phyloP scores from a whole-genome alignment of 2,888 invertebrate species.

The Calephelis perditalis region DNA sequence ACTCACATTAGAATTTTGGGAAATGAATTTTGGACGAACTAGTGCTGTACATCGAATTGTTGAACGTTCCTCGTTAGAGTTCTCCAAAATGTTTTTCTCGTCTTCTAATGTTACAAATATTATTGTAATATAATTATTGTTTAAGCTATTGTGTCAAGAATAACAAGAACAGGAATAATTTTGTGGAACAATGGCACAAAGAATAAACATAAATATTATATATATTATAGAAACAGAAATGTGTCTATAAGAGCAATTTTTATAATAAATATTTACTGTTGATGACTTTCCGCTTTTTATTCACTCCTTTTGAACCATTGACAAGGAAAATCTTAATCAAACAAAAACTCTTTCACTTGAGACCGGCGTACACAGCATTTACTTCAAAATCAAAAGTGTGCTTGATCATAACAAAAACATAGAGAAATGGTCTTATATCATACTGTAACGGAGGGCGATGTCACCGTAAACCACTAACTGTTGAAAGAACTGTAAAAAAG shows the following conservation, averaged over 20 bases:
- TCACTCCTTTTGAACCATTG: conserved; percentile 26
- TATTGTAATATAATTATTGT: conserved; percentile 73
- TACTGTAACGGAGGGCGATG: no score
- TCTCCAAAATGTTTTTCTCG: conserved; percentile 62
- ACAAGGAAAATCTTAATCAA: no score
- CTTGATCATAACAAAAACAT: no score
- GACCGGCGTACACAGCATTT: no score
- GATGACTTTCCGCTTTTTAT: conserved; percentile 65
- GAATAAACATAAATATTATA: conserved; percentile 77
- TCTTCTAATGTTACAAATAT: conserved; percentile 66
- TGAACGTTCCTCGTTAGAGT: conserved; percentile 65
- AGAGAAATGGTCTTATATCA: no score
- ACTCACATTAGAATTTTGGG: conserved; percentile 64
- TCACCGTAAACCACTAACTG: no score
- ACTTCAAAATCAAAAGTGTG: no score
- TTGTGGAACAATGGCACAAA: conserved; percentile 78
- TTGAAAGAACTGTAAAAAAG: no score
- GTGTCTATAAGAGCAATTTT: conserved; percentile 78
- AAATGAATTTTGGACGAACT: conserved; percentile 58
- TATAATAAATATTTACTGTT: conserved; percentile 79
- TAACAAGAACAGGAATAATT: conserved; percentile 78
- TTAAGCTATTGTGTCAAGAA: conserved; percentile 77
- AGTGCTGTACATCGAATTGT: conserved; percentile 72
- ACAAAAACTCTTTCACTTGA: no score
- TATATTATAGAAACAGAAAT: conserved; percentile 78